These are phyloP conservation scores for Bubo blakistoni DNA, from an alignment of 2,113 vertebrate genomes.

Conservation along the genomic window DNA sequence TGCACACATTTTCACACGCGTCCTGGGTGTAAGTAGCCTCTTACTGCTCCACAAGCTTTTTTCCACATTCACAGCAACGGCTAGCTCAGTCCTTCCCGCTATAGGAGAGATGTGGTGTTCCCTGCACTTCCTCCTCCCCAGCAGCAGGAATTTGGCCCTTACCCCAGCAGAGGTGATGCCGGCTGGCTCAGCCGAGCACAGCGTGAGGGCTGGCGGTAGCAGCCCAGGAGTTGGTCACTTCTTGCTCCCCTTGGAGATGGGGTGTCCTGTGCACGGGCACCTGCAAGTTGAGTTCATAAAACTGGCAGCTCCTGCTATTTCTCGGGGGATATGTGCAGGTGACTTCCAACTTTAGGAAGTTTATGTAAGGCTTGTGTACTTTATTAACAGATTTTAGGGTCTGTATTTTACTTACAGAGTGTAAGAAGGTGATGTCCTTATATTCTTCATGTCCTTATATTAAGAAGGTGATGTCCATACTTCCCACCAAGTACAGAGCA, in stretches of 20 bases:
- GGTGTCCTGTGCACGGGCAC: accelerated
- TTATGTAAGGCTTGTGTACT: not conserved
- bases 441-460: not conserved
- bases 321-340: not conserved
- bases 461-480: not conserved
- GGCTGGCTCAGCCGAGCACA: not conserved
- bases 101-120: not conserved
- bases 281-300: not conserved
- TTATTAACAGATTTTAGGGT: not conserved
- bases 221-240: not conserved
- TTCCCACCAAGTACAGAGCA: not conserved
- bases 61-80: accelerated
- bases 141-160: not conserved
- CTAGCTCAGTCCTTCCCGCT: not conserved
- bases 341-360: not conserved
- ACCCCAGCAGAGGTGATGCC: not conserved
- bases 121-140: not conserved
- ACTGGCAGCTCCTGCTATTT: not conserved
- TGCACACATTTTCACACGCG: not conserved
- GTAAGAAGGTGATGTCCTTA: not conserved
- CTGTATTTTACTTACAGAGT: not conserved
- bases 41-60: not conserved
- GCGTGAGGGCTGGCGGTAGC: too few relatives aligned
- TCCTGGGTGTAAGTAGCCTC: not conserved
- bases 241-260: not conserved